phyloP scores from a whole-genome alignment of 2,888 invertebrate genomes.

The Steinernema scapterisci region DNA sequence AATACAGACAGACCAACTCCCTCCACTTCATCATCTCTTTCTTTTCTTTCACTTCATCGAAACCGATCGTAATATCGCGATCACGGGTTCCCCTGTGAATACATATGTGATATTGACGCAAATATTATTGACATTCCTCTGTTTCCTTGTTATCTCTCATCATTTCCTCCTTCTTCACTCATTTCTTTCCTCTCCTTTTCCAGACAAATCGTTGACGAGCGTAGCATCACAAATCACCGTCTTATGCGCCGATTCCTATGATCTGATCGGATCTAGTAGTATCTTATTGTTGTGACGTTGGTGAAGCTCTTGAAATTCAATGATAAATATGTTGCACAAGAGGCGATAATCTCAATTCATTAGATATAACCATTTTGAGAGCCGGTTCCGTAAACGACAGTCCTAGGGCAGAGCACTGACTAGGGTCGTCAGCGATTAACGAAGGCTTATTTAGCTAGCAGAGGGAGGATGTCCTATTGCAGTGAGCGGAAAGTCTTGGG shows the following conservation, averaged over 20 bases:
- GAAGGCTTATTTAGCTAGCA: too few species aligned
- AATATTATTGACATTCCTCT: constrained; percentile 4
- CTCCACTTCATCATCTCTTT: background rate
- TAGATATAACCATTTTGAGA: too few species aligned
- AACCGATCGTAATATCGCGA: constrained; percentile 26
- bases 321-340: too few species aligned
- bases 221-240: background rate
- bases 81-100: constrained; percentile 20
- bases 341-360: too few species aligned
- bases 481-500: too few species aligned
- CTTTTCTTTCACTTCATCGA: constrained; percentile 11
- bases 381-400: too few species aligned
- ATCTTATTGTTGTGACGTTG: background rate
- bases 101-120: background rate
- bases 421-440: too few species aligned
- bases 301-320: background rate
- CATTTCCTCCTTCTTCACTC: background rate
- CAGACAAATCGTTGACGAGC: too few species aligned
- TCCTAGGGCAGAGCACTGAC: too few species aligned
- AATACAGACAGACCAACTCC: background rate
- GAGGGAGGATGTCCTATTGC: too few species aligned
- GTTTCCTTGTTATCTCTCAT: background rate
- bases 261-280: background rate
- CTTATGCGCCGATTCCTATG: background rate
- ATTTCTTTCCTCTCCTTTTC: background rate